These are phyloP conservation scores for Alligator mississippiensis DNA, from an alignment of 2,113 vertebrate genomes.

Conservation along the genomic window DNA sequence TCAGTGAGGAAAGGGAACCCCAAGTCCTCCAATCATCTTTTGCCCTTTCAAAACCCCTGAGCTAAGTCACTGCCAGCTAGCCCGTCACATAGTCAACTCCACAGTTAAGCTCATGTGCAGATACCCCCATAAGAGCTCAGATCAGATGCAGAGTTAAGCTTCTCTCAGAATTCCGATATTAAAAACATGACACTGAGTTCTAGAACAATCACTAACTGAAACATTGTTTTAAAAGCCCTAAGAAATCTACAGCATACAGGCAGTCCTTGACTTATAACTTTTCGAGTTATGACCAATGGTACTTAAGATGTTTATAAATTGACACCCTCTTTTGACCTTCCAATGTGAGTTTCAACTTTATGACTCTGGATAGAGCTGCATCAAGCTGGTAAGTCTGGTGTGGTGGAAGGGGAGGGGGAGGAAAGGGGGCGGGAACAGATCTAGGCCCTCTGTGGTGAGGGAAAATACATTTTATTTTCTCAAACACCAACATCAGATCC, in stretches of 20 bases:
- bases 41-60: too few relatives aligned
- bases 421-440: neutral
- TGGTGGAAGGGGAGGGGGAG: neutral
- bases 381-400: neutral
- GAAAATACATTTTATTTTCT: neutral
- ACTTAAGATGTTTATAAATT: too few relatives aligned
- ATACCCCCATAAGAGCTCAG: neutral
- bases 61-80: too few relatives aligned
- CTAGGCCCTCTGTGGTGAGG: too few relatives aligned
- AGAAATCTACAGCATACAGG: neutral
- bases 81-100: too few relatives aligned
- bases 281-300: too few relatives aligned
- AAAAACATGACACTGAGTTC: neutral
- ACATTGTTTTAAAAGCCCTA: neutral
- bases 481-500: neutral
- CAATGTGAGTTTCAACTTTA: too few relatives aligned
- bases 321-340: too few relatives aligned
- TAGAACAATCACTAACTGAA: neutral
- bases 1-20: too few relatives aligned
- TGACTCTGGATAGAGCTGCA: too few relatives aligned
- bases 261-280: neutral
- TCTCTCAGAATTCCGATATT: neutral
- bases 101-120: too few relatives aligned
- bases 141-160: neutral
- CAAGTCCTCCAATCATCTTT: too few relatives aligned